Evolutionary conservation across 2,888 invertebrate genomes (phyloP).

Genomic region (Gordius sp.): DNA sequence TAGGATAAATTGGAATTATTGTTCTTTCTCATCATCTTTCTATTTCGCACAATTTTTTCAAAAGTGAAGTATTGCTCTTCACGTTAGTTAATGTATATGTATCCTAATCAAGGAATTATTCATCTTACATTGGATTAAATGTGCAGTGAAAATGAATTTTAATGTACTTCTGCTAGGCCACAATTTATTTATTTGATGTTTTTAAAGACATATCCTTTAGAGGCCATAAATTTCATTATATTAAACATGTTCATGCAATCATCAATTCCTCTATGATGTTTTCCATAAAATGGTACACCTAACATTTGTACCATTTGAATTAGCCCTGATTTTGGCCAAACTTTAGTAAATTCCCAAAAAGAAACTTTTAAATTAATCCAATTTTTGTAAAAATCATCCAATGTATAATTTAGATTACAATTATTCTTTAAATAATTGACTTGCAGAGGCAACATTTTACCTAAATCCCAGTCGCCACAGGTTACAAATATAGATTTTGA

Average conservation of each 20-base stretch:
- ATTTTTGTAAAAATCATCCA: conserved; percentile 29
- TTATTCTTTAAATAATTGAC: background rate
- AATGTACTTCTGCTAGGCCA: too few relatives aligned
- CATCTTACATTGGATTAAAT: too few relatives aligned
- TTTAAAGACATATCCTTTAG: conserved; percentile 21
- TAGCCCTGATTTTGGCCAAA: conserved; percentile 29
- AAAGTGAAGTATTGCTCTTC: too few relatives aligned
- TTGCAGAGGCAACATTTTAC: conserved; percentile 19
- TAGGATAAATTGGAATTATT: too few relatives aligned
- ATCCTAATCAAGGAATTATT: too few relatives aligned
- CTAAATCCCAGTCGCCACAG: conserved; percentile 36
- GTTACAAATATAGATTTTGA: conserved; percentile 33
- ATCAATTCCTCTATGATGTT: conserved; percentile 33
- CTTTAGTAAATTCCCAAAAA: conserved; percentile 25
- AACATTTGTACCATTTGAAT: conserved; percentile 27
- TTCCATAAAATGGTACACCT: conserved; percentile 27
- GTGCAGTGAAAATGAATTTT: too few relatives aligned
- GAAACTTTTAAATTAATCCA: conserved; percentile 38
- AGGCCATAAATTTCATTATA: conserved; percentile 25
- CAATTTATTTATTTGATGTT: too few relatives aligned
- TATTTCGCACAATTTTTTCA: too few relatives aligned
- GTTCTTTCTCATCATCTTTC: too few relatives aligned
- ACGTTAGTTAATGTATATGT: too few relatives aligned
- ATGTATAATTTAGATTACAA: too few relatives aligned
- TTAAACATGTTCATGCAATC: conserved; percentile 30